Evolutionary conservation across 2,113 vertebrate species (phyloP), one percentile per base, ranked within the genome.

Genomic region (Ochotona curzoniae): DNA sequence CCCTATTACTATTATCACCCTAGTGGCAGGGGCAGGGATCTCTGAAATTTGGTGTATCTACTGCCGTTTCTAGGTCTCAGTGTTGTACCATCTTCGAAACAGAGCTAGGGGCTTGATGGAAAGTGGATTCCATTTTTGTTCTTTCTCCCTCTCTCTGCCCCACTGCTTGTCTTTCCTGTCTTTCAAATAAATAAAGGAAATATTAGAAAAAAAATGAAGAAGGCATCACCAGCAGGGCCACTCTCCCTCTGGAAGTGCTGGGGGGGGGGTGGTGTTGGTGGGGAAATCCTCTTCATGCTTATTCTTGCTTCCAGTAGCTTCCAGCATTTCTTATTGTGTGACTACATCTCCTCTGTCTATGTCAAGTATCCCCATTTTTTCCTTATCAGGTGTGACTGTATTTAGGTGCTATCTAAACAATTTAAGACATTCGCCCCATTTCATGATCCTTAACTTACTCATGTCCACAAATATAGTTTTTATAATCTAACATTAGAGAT

Each of bases 381-480:
- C 93, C 38, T 90, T 44, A 57, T 20, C 7, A 82, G 2, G 26
- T 13, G 8, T 30, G 49, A 86, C 47, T 79, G 32, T 0, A 86
- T 86, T 83, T 94, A 83, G 44, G n/a, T 18, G 11, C 60, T 11
- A 30, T 49, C 12, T 8, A 0, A 12, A 86, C 82, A 66, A 70
- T 82, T 70, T 28, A 87, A 32, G 64, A 35, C 82, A 60, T 69
- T 78, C 9, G 28, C 3, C 20, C 10, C 13, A n/a, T 35, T n/a
- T 61, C 12, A 90, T 91, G 13, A 78, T 91, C 10, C 71, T 87
- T 73, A 83, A 67, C 32, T 73, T 91, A 79, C 75, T 86, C 64
- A 75, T 25, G 86, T 32, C 18, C 26, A 60, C 25, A 61, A 87
- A 79, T 44, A 87, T 4, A 5, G 60, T 86, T 86, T 70, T 74